Evolutionary conservation across 2,888 invertebrate species (phyloP), one percentile per base, ranked within the genome.

Genomic region (Unio pictorum): DNA sequence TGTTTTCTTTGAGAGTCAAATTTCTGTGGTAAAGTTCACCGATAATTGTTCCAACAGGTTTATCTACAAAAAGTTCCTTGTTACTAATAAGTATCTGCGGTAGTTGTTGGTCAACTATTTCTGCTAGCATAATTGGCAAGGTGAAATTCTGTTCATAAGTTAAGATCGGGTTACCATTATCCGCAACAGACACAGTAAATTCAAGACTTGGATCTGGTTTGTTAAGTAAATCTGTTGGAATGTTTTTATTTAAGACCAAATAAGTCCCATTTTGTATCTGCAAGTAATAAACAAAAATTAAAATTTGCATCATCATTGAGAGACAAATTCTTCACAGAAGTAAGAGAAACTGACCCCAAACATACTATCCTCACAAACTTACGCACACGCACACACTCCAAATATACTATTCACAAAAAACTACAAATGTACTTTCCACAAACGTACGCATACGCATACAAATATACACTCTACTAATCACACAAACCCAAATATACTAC

Each of bases 111-210:
- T 61, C 70, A 30, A 72, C 55, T 20, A 84, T 62, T 66, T 79
- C 76, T 11, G 78, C 69, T 59, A 75, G 66, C 5, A 81, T 82
- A 55, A 83, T 74, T 34, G 78, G 75, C 55, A 84, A 61, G 15
- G 68, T 73, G 60, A 84, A 73, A 55, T 63, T 69, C 69, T 81
- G 75, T 34, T 67, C 69, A 28, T 73, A 56, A 11, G 71, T 73
- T 30, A 78, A 60, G 23, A 69, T 54, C 3, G 81, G 81, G 28
- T 76, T 68, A 0, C 82, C 82, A 69, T 73, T 83, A 67, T 84
- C 84, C 20, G 76, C 72, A 1, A 76, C 82, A 34, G 61, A 68
- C 17, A 84, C 34, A 4, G 69, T 76, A 23, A 84, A 68, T n/a
- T 59, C 66, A 7, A 84, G 34, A 28, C 73, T 72, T 8, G 82